Base-by-base conservation (phyloP, 2,888 invertebrate genomes). In the Archaeoteleia sp. region DNA sequence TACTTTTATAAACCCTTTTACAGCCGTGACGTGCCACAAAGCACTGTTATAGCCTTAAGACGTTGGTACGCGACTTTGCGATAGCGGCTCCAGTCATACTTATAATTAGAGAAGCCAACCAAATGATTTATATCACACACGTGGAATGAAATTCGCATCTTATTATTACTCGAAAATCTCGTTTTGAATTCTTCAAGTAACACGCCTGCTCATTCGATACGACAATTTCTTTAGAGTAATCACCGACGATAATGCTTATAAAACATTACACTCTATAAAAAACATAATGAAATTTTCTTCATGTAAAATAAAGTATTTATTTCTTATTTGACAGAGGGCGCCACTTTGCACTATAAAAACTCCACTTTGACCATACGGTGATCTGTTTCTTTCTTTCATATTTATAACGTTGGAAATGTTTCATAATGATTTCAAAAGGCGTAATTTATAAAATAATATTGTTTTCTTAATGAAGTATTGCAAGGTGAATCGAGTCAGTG, bases 61-160 rank as follows among this genome's bases (percentile, higher is more conserved):
- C 76, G 76, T 76, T 78, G 73, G n/a, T 69, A 70, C 72, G 75
- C 78, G 71, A 74, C 76, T 71, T 67, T 72, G 71, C 77, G 78
- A 81, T 78, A 76, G 79, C 77, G 63, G 68, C 73, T 76, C 76
- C 77, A 81, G 78, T 78, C 79, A 75, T 81, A 77, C 80, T 81
- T 79, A 81, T 82, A 82, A 82, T 81, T 82, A 82, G 77, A 82
- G 78, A 74, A 80, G 79, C 76, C 77, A 74, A 74, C 69, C 72
- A 72, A 77, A 79, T 82, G 81, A 82, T 82, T 82, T 81, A 82
- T 78, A 76, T 62, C 71, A 72, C 73, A 75, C 78, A 77, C 80
- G 80, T 74, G 80, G 75, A 76, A 74, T 75, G 71, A 66, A 73
- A 76, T 73, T 57, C 61, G 48, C 61, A 65, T 60, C 63, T 40